Percentiles rank a stretch among this genome's conserved stretches.
Conservation (phyloP, 2,113 vertebrate genomes). For the Tachysurus fulvidraco region DNA sequence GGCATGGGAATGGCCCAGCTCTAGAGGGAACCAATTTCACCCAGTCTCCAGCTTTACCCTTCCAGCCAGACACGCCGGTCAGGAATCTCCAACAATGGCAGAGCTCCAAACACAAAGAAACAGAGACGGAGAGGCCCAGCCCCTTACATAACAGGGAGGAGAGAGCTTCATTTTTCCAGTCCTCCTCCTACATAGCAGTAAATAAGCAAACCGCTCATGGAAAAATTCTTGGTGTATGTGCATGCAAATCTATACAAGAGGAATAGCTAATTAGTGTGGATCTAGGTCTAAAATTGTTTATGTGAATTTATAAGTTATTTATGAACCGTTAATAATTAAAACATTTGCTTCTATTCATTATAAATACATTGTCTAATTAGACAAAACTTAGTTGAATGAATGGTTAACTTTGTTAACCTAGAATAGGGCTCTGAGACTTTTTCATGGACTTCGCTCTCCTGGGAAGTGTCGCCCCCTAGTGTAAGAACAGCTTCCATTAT, state of each 20-base stretch:
- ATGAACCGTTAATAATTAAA: background rate
- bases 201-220: background rate
- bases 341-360: background rate
- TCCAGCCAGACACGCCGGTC: constrained; percentile 70
- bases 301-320: background rate
- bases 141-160: constrained; percentile 44
- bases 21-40: constrained; percentile 53
- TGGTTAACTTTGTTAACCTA: background rate
- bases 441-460: background rate
- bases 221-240: background rate
- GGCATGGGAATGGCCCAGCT: background rate
- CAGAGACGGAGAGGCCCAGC: constrained; percentile 29
- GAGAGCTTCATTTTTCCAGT: constrained; percentile 24
- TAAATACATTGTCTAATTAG: background rate
- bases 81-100: constrained; percentile 66
- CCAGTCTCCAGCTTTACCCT: constrained; percentile 74
- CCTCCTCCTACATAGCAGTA: constrained; percentile 16
- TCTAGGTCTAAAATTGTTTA: background rate
- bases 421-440: background rate
- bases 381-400: background rate
- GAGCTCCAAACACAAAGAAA: constrained; percentile 58
- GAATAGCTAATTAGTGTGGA: background rate
- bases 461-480: constrained; percentile 51
- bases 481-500: constrained; percentile 20
- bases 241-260: background rate